A percentile compares a stretch with the other conserved stretches of the same genome.
Evolutionary conservation across 1,140 invertebrate species (phyloP).

Genomic region (Halictus rubicundus): DNA sequence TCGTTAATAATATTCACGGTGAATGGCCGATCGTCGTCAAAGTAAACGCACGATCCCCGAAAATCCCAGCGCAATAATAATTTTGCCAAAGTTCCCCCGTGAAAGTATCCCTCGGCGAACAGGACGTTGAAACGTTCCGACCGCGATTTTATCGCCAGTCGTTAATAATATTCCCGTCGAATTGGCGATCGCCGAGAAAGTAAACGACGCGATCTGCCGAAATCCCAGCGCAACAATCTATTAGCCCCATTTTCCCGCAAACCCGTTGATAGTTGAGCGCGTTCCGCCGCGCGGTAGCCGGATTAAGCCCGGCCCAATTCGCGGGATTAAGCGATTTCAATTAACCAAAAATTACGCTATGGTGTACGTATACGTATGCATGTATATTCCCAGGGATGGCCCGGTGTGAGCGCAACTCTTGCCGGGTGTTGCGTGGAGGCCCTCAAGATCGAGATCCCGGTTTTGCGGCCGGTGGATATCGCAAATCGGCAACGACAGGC

Average conservation of each 20-base stretch:
- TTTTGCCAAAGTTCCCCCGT: too few relatives aligned
- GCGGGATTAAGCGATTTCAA: conserved; percentile 9
- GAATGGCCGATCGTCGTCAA: not conserved
- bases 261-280: conserved; percentile 1
- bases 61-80: not conserved
- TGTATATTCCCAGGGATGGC: not conserved
- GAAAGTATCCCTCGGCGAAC: too few relatives aligned
- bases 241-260: not conserved
- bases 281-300: not conserved
- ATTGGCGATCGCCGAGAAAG: too few relatives aligned
- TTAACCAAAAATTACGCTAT: conserved; percentile 30
- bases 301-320: not conserved
- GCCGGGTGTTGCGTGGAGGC: not conserved
- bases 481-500: not conserved
- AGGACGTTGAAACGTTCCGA: too few relatives aligned
- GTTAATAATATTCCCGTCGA: too few relatives aligned
- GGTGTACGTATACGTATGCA: too few relatives aligned
- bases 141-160: too few relatives aligned
- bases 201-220: too few relatives aligned
- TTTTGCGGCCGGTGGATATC: not conserved
- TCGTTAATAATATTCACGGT: not conserved
- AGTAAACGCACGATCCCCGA: not conserved
- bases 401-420: not conserved
- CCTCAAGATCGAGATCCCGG: conserved; percentile 8
- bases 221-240: not conserved